Evolutionary conservation across 2,888 invertebrate genomes (phyloP).

Genomic region (Ophion costatus): DNA sequence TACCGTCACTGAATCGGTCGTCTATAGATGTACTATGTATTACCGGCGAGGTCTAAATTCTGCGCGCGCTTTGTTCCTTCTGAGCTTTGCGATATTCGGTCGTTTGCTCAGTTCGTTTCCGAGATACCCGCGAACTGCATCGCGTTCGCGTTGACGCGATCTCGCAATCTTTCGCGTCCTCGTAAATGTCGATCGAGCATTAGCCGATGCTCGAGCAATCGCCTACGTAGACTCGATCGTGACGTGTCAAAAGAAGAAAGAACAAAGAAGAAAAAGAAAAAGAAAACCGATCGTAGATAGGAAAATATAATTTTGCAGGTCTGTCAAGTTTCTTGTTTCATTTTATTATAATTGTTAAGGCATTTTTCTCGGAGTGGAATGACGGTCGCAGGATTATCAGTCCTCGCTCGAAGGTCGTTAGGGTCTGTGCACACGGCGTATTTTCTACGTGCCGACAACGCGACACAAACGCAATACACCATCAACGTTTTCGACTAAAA

Average conservation of each 20-base stretch:
- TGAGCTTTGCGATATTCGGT: slow-evolving; percentile 48
- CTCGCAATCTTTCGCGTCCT: not conserved
- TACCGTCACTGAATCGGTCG: slow-evolving; percentile 14
- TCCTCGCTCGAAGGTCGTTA: too few species aligned
- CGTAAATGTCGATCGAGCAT: too few species aligned
- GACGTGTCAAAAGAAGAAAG: not conserved
- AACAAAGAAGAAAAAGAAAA: not conserved
- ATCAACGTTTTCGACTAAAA: too few species aligned
- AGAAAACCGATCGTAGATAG: not conserved
- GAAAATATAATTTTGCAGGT: slow-evolving; percentile 20
- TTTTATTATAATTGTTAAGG: not conserved
- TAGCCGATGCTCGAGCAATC: not conserved
- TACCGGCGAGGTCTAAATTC: not conserved
- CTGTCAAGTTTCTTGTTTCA: slow-evolving; percentile 2
- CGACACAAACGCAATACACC: too few species aligned
- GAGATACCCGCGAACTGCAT: slow-evolving; percentile 42
- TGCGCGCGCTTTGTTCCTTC: slow-evolving; percentile 37
- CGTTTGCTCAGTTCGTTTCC: slow-evolving; percentile 52
- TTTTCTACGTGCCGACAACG: too few species aligned
- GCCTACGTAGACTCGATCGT: not conserved
- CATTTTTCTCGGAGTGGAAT: too few species aligned
- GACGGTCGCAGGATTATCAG: too few species aligned
- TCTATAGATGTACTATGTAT: not conserved
- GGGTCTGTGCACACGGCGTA: too few species aligned
- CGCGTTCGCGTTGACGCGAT: slow-evolving; percentile 11